These are phyloP conservation scores for Drosophila erecta DNA, from an alignment of 1,140 invertebrate species.

Conservation along the genomic window DNA sequence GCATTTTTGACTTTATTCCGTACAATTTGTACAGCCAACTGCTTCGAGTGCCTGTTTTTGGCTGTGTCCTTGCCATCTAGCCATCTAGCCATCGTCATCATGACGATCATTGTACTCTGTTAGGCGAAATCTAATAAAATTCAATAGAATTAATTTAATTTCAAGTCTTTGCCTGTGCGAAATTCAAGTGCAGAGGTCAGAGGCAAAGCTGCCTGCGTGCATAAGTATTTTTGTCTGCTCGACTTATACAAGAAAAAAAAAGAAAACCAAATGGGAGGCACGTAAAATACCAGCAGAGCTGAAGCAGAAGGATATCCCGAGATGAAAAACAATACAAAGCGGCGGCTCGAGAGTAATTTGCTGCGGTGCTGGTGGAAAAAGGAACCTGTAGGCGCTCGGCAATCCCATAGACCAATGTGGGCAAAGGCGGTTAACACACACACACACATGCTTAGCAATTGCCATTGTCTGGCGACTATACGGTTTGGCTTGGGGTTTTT, in stretches of 20 bases:
- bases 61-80: constrained; percentile 42
- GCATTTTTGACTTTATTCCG: constrained; percentile 38
- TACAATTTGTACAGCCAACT: constrained; percentile 31
- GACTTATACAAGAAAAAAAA: constrained; percentile 5
- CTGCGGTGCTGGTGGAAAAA: constrained; percentile 54
- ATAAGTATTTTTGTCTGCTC: constrained; percentile 43
- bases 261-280: constrained; percentile 6
- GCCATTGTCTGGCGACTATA: constrained; percentile 47
- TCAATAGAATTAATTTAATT: constrained; percentile 81
- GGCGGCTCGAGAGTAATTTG: constrained; percentile 70
- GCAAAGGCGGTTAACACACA: constrained; percentile 35
- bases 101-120: constrained; percentile 44
- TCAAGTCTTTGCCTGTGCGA: constrained; percentile 50
- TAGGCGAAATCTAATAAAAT: constrained; percentile 75
- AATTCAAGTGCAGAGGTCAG: constrained; percentile 68
- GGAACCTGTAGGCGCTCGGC: constrained; percentile 63
- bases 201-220: constrained; percentile 46
- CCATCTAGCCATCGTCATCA: constrained; percentile 32
- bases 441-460: constrained; percentile 30
- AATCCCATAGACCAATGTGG: constrained; percentile 48
- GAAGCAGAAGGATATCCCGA: constrained; percentile 3
- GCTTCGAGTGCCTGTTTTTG: constrained; percentile 35
- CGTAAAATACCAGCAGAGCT: neutral
- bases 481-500: constrained; percentile 19
- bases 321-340: constrained; percentile 56